A percentile compares a stretch with the other conserved stretches of the same genome.
These are phyloP conservation scores for Brachionus koreanus DNA, from an alignment of 1,140 invertebrate species.

Conservation along the genomic window DNA sequence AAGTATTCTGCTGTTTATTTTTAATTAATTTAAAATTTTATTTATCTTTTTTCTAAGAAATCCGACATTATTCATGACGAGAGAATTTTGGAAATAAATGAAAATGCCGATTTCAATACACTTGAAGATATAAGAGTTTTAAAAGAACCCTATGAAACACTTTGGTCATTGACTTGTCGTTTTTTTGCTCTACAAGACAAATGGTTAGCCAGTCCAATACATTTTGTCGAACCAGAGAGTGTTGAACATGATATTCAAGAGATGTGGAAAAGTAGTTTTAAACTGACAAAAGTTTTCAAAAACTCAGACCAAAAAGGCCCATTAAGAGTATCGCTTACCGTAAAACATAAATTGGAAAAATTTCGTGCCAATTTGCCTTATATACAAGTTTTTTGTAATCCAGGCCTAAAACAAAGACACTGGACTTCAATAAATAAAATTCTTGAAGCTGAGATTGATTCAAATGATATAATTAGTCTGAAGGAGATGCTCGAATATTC, in stretches of 20 bases:
- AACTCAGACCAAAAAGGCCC: constrained; percentile 54
- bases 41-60: constrained; percentile 60
- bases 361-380: constrained; percentile 58
- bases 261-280: constrained; percentile 58
- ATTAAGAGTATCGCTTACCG: constrained; percentile 55
- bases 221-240: constrained; percentile 72
- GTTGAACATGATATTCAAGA: constrained; percentile 66
- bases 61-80: constrained; percentile 65
- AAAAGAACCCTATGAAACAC: constrained; percentile 79
- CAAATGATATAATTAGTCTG: constrained; percentile 67
- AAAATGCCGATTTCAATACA: constrained; percentile 73
- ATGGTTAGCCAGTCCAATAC: constrained; percentile 69
- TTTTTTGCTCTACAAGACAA: constrained; percentile 74
- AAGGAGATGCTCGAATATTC: constrained; percentile 76
- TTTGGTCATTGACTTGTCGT: constrained; percentile 81
- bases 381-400: constrained; percentile 58
- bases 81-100: constrained; percentile 65
- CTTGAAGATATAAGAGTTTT: constrained; percentile 72
- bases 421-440: constrained; percentile 67
- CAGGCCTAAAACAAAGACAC: constrained; percentile 57
- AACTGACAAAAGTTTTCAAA: constrained; percentile 56
- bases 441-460: constrained; percentile 67
- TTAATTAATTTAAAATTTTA: not conserved
- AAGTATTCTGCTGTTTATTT: constrained; percentile 65
- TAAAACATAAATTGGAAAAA: constrained; percentile 64